Conservation (phyloP, 2,797 vertebrate genomes). For the Pteronotus mesoamericanus region DNA sequence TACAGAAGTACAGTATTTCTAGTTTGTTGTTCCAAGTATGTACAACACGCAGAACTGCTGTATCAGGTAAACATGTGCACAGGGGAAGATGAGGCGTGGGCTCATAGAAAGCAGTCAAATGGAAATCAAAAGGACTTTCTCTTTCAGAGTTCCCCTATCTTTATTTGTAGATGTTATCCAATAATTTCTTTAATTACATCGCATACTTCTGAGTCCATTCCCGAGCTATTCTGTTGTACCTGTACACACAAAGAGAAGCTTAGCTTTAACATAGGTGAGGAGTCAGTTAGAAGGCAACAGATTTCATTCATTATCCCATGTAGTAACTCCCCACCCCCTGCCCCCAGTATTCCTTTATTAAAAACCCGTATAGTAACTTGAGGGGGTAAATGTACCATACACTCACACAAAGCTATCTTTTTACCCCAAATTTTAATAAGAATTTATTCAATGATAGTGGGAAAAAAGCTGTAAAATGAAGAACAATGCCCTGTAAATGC, state of each 20-base stretch:
- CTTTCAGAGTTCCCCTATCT: conserved; percentile 97
- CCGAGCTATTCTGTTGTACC: conserved; percentile 99
- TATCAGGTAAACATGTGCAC: conserved; percentile 92
- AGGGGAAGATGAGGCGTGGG: conserved; percentile 95
- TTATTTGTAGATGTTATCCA: conserved; percentile 96
- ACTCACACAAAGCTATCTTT: conserved; percentile 30
- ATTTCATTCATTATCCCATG: conserved; percentile 44
- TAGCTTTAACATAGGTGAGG: conserved; percentile 73
- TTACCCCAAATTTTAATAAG: background rate
- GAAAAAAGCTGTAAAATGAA: background rate
- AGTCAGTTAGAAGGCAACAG: conserved; percentile 60
- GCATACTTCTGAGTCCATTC: conserved; percentile 99
- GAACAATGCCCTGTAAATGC: background rate
- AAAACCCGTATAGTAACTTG: background rate
- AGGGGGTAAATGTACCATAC: background rate
- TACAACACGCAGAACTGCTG: conserved; percentile 92
- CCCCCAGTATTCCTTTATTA: background rate
- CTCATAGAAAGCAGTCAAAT: conserved; percentile 99
- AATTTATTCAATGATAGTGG: background rate
- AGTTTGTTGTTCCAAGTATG: conserved; percentile 92
- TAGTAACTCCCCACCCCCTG: background rate
- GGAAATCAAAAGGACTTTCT: conserved; percentile 98
- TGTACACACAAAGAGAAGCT: conserved; percentile 82
- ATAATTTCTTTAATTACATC: conserved; percentile 96
- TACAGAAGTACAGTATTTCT: conserved; percentile 86